A percentile compares a stretch with the other conserved stretches of the same genome.
phyloP scores from a whole-genome alignment of 1,140 invertebrate species.

The Pomacea maculata region DNA sequence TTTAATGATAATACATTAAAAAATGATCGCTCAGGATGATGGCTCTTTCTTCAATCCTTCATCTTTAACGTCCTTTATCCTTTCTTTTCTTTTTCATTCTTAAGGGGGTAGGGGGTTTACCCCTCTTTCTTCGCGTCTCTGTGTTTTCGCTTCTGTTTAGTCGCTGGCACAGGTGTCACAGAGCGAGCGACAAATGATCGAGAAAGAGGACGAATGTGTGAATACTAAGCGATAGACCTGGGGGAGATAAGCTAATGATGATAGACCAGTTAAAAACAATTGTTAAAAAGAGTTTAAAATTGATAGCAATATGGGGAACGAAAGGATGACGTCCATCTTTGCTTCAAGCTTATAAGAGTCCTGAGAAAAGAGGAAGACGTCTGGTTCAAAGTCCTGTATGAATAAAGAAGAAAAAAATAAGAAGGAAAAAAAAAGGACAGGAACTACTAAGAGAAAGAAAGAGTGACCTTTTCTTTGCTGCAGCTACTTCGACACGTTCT shows the following conservation, averaged over 20 bases:
- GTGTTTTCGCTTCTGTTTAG: background rate
- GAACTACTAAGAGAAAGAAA: background rate
- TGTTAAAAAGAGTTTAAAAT: no score
- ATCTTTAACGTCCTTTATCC: background rate
- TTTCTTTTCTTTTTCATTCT: slow-evolving; percentile 4
- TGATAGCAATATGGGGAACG: no score
- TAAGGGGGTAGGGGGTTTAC: background rate
- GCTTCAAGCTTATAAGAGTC: background rate
- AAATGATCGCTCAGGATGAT: no score
- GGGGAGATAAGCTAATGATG: background rate
- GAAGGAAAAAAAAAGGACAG: no score
- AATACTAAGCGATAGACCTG: background rate
- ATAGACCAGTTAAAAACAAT: background rate
- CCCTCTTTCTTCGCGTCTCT: background rate
- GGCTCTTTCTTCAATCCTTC: background rate
- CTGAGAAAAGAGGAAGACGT: no score
- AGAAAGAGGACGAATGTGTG: no score
- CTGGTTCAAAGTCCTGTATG: no score
- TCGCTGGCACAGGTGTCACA: background rate
- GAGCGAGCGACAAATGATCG: background rate
- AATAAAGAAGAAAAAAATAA: no score
- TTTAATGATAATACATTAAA: no score
- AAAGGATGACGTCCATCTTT: background rate
- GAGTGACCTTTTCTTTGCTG: slow-evolving; percentile 18
- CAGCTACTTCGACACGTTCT: slow-evolving; percentile 77